Evolutionary conservation across 2,797 vertebrate genomes (phyloP), one percentile per base, ranked within the genome.

Genomic region (Tokudaia muenninki): DNA sequence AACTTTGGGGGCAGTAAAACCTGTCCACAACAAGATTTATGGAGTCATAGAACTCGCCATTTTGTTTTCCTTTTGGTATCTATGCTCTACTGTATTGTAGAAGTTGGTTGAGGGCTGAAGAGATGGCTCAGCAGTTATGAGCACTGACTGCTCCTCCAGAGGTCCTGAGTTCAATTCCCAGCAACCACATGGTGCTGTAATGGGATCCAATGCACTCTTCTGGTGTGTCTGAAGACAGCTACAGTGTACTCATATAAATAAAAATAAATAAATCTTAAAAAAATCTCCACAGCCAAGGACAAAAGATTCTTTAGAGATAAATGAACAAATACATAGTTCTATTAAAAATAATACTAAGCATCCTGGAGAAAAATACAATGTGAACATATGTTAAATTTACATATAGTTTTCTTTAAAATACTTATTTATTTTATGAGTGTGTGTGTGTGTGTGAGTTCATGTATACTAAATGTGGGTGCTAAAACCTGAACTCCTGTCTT

Each of bases 51-150:
- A 81, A 94, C 6, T 29, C 22, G 57, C 9, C 37, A 75, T 84
- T 95, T 77, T 87, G 19, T 44, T 77, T 95, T 91, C 88, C 72
- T 93, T 70, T 1, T 44, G 10, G 70, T 95, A 47, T 80, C 21
- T 95, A 50, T 50, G 44, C 16, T 70, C 44, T 26, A 9, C 81
- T 80, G 17, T 93, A 31, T 93, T 86, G 34, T 7, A 81, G 81
- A 84, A 94, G 78, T 77, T 90, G 77, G 37, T 65, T 80, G 81
- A 78, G 59, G 59, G 3, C 59, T 61, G 59, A 8, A 24, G 24
- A 61, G 59, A 26, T 21, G 22, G 59, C 22, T 61, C 7, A 61
- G 59, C 24, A 24, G 59, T 57, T 57, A 57, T 19, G 55, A 57
- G 17, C 55, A 19, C 55, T 57, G 55, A 19, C 55, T 57, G 17